Conservation (phyloP, 2,888 invertebrate genomes). For the Nemotelus pantherinus region DNA sequence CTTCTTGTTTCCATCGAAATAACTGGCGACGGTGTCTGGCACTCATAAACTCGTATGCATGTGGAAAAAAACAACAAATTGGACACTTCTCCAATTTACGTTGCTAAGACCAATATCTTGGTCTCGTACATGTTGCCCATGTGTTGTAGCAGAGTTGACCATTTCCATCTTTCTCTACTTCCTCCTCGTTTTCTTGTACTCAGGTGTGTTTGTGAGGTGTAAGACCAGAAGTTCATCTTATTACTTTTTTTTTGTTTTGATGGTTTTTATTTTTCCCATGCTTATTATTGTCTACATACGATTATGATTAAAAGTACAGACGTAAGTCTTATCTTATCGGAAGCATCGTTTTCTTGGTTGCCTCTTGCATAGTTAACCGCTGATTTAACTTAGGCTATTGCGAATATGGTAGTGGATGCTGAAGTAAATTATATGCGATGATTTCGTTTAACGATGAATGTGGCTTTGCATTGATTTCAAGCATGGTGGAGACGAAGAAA, state of each 20-base stretch:
- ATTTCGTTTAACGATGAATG: conserved; percentile 18
- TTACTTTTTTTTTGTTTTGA: conserved; percentile 51
- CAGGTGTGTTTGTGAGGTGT: conserved; percentile 49
- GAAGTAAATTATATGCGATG: background rate
- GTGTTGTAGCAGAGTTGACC: conserved; percentile 35
- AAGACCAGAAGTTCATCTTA: conserved; percentile 56
- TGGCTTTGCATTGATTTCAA: conserved; percentile 17
- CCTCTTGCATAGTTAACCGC: conserved; percentile 18
- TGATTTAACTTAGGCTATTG: background rate
- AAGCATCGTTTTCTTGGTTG: conserved; percentile 31
- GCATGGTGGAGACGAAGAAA: no score
- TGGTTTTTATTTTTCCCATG: conserved; percentile 52
- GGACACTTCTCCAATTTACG: conserved; percentile 29
- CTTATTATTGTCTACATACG: conserved; percentile 44
- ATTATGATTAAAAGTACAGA: conserved; percentile 46
- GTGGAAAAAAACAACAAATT: conserved; percentile 8
- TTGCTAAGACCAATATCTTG: conserved; percentile 3
- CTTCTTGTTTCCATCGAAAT: conserved; percentile 36
- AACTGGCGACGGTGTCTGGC: conserved; percentile 33
- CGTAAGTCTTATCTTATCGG: conserved; percentile 41
- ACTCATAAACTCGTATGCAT: conserved; percentile 25
- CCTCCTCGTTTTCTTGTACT: conserved; percentile 24
- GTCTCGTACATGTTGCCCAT: conserved; percentile 13
- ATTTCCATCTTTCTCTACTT: conserved; percentile 31
- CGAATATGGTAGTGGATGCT: background rate